phyloP scores from a whole-genome alignment of 1,140 invertebrate species.

The Orchestia grillus region DNA sequence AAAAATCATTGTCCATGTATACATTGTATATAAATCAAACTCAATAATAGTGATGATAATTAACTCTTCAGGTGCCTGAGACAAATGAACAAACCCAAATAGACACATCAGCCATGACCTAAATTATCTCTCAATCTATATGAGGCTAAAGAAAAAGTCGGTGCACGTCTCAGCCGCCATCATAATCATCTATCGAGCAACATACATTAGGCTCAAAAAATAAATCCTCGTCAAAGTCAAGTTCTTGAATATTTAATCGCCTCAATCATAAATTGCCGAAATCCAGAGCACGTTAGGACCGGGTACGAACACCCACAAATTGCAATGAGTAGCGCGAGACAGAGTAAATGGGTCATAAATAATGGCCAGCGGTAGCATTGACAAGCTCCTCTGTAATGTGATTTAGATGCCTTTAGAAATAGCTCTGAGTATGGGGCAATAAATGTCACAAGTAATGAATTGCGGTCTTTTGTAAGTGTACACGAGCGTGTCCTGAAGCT shows the following conservation, averaged over 20 bases:
- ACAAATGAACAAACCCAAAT: too few species aligned
- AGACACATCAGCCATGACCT: too few species aligned
- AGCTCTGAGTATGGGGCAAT: not conserved
- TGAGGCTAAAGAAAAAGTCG: too few species aligned
- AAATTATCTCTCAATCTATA: too few species aligned
- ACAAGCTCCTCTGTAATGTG: not conserved
- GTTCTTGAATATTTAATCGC: not conserved
- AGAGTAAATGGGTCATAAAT: not conserved
- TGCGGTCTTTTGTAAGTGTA: not conserved
- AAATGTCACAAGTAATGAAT: not conserved
- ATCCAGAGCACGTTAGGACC: not conserved
- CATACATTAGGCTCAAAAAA: too few species aligned
- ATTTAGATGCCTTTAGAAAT: constrained; percentile 2
- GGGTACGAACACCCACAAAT: not conserved
- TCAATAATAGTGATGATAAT: too few species aligned
- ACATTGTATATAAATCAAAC: too few species aligned
- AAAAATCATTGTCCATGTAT: too few species aligned
- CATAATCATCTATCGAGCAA: too few species aligned
- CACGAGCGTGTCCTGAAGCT: not conserved
- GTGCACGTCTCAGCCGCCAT: too few species aligned
- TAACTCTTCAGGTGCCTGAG: too few species aligned
- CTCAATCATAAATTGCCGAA: not conserved
- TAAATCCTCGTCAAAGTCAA: too few species aligned
- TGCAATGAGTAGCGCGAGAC: not conserved
- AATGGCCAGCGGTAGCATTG: not conserved